These are phyloP conservation scores for Bibio marci DNA, from an alignment of 2,888 invertebrate genomes.

Conservation along the genomic window DNA sequence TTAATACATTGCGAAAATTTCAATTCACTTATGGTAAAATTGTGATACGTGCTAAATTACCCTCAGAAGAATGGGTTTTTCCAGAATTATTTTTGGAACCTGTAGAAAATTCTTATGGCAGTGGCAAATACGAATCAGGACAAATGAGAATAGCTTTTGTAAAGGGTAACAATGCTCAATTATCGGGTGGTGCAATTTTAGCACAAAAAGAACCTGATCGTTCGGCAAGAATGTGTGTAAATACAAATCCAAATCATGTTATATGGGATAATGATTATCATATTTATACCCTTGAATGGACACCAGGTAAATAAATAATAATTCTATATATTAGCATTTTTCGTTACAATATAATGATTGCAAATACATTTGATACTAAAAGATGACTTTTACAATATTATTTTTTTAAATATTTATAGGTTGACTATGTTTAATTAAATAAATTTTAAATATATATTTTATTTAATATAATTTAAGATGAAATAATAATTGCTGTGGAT, in stretches of 20 bases:
- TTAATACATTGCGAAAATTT: constrained; percentile 42
- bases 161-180: constrained; percentile 34
- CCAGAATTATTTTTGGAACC: constrained; percentile 56
- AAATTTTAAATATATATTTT: background rate
- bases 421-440: too few relatives aligned
- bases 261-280: constrained; percentile 41
- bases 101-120: constrained; percentile 40
- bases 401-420: background rate
- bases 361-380: background rate
- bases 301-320: too few relatives aligned
- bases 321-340: too few relatives aligned
- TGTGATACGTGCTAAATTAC: constrained; percentile 52
- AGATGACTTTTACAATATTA: background rate
- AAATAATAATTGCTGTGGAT: background rate
- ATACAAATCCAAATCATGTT: constrained; percentile 11
- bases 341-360: too few relatives aligned
- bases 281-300: constrained; percentile 51
- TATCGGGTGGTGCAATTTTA: constrained; percentile 19
- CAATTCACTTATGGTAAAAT: constrained; percentile 52
- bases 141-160: constrained; percentile 54
- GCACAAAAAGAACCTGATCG: constrained; percentile 18
- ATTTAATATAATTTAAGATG: background rate
- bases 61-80: constrained; percentile 55
- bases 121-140: constrained; percentile 36
- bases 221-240: constrained; percentile 16